Base-by-base conservation (phyloP, 2,113 vertebrate genomes). In the Trematocara macrostoma region DNA sequence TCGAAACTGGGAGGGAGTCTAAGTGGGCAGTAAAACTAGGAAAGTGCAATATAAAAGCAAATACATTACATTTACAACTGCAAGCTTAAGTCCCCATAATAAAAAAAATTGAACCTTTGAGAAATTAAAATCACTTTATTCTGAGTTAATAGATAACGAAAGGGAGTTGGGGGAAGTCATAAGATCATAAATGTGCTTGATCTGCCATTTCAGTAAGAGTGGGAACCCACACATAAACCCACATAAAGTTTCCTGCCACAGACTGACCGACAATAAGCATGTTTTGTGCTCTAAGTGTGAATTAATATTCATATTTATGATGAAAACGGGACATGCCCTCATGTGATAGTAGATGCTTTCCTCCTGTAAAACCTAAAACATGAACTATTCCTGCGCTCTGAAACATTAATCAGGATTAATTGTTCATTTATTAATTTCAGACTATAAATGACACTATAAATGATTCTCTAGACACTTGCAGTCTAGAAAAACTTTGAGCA, bases 31-130 rank as follows among this genome's bases (percentile, higher is more conserved):
- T 42, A 0, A 67, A 40, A 42, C 12, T 71, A 69, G 38, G 38
- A 71, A 42, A 71, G 12, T 4, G 38, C 2, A 15, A 42, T 4
- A 26, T 6, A 45, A 26, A 71, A 26, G 38, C 0, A 71, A 71
- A 23, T 71, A 0, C 2, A 26, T 42, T 69, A 71, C 38, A 26
- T 71, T 0, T 42, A 23, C 8, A 42, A 20, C 38, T 6, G 64
- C n/a, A 23, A 69, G 2, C 7, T 23, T 23, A 69, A 69, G 35
- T 69, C 7, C n/a, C 64, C 64, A 26, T 45, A 26, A 0, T 26
- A 23, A 26, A 71, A 55, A 69, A 71, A 16, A 6, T 26, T 15
- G 1, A 71, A 71, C 20, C 12, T 45, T 11, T 16, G 40, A 0
- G 3, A 26, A 71, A 45, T 71, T 45, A 71, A 45, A 71, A 71